A percentile compares a stretch with the other conserved stretches of the same genome.
Evolutionary conservation across 1,140 invertebrate species (phyloP).

Genomic region (Dendroctonus ponderosae): DNA sequence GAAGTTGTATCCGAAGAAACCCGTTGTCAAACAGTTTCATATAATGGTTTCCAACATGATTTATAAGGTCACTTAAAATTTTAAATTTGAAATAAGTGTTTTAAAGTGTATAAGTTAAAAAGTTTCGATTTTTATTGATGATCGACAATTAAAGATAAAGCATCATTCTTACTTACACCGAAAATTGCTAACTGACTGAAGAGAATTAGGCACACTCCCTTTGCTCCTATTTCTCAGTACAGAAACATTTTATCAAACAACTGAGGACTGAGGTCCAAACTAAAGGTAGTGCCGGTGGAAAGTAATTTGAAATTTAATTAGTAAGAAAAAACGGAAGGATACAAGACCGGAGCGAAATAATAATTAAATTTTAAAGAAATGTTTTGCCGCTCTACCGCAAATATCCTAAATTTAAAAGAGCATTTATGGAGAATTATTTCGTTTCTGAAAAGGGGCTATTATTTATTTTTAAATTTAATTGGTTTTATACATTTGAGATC

Average conservation of each 20-base stretch:
- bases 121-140: too few species aligned
- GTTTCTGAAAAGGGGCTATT: slow-evolving; percentile 8
- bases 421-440: slow-evolving; percentile 22
- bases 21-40: too few species aligned
- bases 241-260: slow-evolving; percentile 5
- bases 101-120: too few species aligned
- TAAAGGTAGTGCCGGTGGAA: slow-evolving; percentile 6
- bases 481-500: slow-evolving; percentile 3
- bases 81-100: too few species aligned
- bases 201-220: too few species aligned
- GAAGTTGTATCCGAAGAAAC: too few species aligned
- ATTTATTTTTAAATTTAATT: slow-evolving; percentile 15
- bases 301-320: slow-evolving; percentile 16
- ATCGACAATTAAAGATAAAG: too few species aligned
- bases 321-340: slow-evolving; percentile 6
- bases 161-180: too few species aligned
- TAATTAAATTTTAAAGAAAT: slow-evolving; percentile 24
- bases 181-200: too few species aligned
- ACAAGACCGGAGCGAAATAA: slow-evolving; percentile 13
- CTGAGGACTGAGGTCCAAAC: neutral
- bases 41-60: too few species aligned
- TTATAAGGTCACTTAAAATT: too few species aligned
- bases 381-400: slow-evolving; percentile 16
- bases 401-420: slow-evolving; percentile 19
- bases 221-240: too few species aligned